Evolutionary conservation across 2,113 vertebrate genomes (phyloP).

Genomic region (Aegithalos caudatus): DNA sequence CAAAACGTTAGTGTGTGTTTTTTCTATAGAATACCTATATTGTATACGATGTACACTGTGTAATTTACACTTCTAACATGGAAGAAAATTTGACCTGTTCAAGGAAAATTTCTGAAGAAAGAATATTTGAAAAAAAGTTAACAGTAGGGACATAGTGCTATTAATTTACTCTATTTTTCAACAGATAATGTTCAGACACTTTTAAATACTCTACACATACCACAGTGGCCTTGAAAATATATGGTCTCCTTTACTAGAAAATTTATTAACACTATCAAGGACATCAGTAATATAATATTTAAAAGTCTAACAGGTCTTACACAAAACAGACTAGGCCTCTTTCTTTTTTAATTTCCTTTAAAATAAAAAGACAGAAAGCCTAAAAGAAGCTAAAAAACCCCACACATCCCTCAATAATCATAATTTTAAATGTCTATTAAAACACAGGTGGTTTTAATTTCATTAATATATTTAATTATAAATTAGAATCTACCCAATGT

Average conservation of each 20-base stretch:
- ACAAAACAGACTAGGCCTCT: background rate
- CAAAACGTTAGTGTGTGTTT: background rate
- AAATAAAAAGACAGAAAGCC: background rate
- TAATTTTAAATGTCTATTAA: background rate
- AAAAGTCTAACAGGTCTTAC: background rate
- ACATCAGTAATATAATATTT: background rate
- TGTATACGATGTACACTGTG: accelerated
- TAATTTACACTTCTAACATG: background rate
- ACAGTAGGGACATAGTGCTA: background rate
- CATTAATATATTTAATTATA: background rate
- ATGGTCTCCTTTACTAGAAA: background rate
- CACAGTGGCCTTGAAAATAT: background rate
- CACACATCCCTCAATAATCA: background rate
- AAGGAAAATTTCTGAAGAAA: background rate
- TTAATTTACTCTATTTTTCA: background rate
- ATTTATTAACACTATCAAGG: background rate
- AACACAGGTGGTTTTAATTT: background rate
- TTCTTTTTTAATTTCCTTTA: background rate
- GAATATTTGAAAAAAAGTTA: background rate
- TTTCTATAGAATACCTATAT: background rate
- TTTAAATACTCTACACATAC: background rate
- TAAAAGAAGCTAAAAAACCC: background rate
- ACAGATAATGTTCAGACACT: background rate
- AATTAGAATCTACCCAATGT: background rate
- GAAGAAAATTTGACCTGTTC: background rate